These are phyloP conservation scores for Pammene fasciana DNA, from an alignment of 2,888 invertebrate genomes.

Conservation along the genomic window DNA sequence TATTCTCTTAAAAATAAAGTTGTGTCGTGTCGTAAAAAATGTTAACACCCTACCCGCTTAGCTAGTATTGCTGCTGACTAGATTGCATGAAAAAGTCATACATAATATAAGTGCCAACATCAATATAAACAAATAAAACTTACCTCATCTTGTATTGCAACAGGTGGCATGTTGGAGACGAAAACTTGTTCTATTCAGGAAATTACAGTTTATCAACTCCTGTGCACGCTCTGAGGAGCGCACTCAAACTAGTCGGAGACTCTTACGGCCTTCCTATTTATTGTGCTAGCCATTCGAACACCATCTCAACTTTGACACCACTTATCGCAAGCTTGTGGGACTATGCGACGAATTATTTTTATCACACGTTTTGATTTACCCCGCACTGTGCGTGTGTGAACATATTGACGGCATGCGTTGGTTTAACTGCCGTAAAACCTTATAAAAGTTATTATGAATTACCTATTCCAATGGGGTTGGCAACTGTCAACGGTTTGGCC, in stretches of 20 bases:
- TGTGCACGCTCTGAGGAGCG: slow-evolving; percentile 55
- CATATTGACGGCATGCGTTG: neutral
- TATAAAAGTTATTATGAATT: too few species aligned
- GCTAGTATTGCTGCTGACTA: too few species aligned
- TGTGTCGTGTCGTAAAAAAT: too few species aligned
- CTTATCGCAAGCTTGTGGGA: slow-evolving; percentile 53
- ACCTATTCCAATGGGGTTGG: too few species aligned
- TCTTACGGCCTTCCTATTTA: slow-evolving; percentile 64
- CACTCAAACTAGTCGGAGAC: slow-evolving; percentile 67
- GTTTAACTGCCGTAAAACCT: neutral
- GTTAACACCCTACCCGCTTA: too few species aligned
- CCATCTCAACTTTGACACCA: slow-evolving; percentile 63
- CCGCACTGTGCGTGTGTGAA: neutral
- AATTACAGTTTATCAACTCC: slow-evolving; percentile 44
- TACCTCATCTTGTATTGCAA: slow-evolving; percentile 76
- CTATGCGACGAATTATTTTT: slow-evolving; percentile 13
- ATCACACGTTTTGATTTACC: neutral
- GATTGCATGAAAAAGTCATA: neutral
- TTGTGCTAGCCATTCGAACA: slow-evolving; percentile 51
- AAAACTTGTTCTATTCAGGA: slow-evolving; percentile 32
- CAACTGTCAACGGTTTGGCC: too few species aligned
- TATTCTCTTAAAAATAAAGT: too few species aligned
- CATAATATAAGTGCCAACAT: neutral
- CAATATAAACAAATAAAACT: slow-evolving; percentile 34
- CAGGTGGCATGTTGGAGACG: slow-evolving; percentile 69